Percentiles rank a stretch among this genome's conserved stretches.
Evolutionary conservation across 2,113 vertebrate genomes (phyloP).

Genomic region (Abramis brama): DNA sequence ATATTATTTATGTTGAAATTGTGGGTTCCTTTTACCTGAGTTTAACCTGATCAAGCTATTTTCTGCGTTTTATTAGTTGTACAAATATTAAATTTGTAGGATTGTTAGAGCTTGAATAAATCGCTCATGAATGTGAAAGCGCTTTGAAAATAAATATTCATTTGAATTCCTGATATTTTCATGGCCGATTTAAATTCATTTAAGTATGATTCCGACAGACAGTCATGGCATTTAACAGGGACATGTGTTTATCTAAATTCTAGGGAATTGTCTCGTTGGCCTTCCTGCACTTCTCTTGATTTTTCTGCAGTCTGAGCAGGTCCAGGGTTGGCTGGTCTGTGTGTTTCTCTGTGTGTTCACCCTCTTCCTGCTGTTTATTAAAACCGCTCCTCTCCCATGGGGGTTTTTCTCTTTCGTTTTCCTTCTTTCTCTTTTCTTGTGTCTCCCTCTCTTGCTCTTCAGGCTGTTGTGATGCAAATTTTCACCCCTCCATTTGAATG

Average conservation of each 20-base stretch:
- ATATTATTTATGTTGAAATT: neutral
- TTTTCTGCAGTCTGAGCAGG: constrained; percentile 4
- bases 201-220: constrained; percentile 23
- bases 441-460: constrained; percentile 74
- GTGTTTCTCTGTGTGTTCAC: constrained; percentile 68
- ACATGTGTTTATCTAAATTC: constrained; percentile 30
- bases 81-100: constrained; percentile 4
- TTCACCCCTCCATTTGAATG: constrained; percentile 96
- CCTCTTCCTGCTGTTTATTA: constrained; percentile 71
- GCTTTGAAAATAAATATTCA: constrained; percentile 6
- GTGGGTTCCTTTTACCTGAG: neutral
- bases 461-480: constrained; percentile 97
- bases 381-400: constrained; percentile 53
- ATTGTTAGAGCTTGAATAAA: constrained; percentile 23
- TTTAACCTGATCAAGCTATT: neutral
- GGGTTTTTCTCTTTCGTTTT: constrained; percentile 53
- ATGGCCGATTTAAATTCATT: constrained; percentile 5
- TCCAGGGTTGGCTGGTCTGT: constrained; percentile 41
- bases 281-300: neutral
- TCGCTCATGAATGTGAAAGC: constrained; percentile 24
- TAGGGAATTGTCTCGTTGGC: constrained; percentile 8
- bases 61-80: constrained; percentile 22
- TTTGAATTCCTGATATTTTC: constrained; percentile 36
- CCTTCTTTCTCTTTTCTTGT: constrained; percentile 72
- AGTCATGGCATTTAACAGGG: constrained; percentile 48